phyloP scores from a whole-genome alignment of 1,140 invertebrate species.

The Phenacoccus solenopsis region DNA sequence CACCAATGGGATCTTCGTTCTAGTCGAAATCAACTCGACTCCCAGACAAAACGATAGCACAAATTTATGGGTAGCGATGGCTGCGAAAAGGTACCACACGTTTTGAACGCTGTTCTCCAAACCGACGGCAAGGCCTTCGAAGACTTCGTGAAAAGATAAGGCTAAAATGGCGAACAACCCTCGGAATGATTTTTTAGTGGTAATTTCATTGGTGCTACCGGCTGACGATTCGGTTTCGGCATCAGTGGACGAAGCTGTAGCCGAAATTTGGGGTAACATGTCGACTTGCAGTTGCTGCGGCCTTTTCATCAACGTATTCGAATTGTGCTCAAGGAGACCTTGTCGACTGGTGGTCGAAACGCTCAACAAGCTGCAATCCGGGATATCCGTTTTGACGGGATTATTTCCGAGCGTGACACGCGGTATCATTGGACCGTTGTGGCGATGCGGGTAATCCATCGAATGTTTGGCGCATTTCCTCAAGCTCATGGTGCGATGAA shows the following conservation, averaged over 20 bases:
- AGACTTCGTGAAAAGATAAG: conserved; percentile 64
- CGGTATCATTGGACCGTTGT: conserved; percentile 27
- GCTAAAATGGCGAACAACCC: conserved; percentile 56
- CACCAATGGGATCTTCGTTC: conserved; percentile 42
- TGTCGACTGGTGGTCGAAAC: background rate
- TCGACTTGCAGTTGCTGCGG: background rate
- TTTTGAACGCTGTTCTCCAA: conserved; percentile 48
- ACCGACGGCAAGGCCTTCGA: conserved; percentile 70
- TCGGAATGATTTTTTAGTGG: conserved; percentile 38
- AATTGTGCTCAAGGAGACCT: background rate
- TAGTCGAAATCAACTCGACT: conserved; percentile 50
- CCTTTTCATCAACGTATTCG: background rate
- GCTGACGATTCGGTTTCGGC: conserved; percentile 16
- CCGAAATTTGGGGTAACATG: conserved; percentile 8
- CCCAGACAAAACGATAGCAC: conserved; percentile 58
- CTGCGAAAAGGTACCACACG: conserved; percentile 53
- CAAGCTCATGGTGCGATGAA: conserved; percentile 44
- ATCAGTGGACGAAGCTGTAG: background rate
- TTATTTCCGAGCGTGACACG: conserved; percentile 23
- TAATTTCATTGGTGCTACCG: background rate
- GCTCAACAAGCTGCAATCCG: background rate
- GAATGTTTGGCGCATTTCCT: conserved; percentile 36
- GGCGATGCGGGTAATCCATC: background rate
- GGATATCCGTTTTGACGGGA: background rate
- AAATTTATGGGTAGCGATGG: conserved; percentile 60